Evolutionary conservation across 2,113 vertebrate species (phyloP).

Genomic region (Tylochromis polylepis): DNA sequence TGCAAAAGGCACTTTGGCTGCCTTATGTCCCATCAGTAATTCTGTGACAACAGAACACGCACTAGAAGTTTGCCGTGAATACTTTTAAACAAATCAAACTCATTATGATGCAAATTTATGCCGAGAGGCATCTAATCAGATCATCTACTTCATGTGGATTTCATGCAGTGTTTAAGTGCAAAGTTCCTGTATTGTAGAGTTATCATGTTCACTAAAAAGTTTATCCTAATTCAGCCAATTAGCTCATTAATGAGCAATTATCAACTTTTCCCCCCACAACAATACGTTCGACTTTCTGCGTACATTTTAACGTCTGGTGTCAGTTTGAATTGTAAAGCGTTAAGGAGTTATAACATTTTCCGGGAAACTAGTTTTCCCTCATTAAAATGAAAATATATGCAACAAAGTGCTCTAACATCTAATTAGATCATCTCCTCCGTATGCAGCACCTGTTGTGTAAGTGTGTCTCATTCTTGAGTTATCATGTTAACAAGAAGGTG

Average conservation of each 20-base stretch:
- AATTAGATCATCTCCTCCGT: neutral
- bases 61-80: neutral
- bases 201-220: neutral
- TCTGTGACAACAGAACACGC: neutral
- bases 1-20: neutral
- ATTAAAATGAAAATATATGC: neutral
- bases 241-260: neutral
- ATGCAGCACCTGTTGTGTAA: neutral
- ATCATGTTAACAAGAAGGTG: neutral
- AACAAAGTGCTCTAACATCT: neutral
- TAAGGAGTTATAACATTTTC: rapidly evolving
- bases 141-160: neutral
- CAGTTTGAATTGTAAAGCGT: neutral
- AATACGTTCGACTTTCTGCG: neutral
- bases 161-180: neutral
- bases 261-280: neutral
- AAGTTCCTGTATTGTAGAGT: neutral
- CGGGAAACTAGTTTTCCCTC: neutral
- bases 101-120: neutral
- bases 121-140: neutral
- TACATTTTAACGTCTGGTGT: neutral
- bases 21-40: neutral
- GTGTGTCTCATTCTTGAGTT: neutral
- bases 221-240: neutral
- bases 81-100: neutral